A percentile compares a stretch with the other conserved stretches of the same genome.
These are phyloP conservation scores for Lasioglossum oenotherae DNA, from an alignment of 2,888 invertebrate species.

Conservation along the genomic window DNA sequence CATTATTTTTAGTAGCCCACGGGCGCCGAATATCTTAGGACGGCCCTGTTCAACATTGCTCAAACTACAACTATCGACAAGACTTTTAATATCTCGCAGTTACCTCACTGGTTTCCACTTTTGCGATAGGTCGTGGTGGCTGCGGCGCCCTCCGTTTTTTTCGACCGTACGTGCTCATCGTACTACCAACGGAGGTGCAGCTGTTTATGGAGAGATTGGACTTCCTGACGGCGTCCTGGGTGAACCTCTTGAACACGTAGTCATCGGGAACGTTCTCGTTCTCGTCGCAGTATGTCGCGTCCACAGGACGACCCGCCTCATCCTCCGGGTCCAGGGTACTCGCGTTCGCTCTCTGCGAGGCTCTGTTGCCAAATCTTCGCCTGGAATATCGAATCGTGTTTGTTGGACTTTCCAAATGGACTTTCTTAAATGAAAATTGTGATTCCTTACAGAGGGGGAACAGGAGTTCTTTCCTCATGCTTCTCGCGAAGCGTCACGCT, in stretches of 20 bases:
- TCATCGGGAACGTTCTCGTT: constrained; percentile 79
- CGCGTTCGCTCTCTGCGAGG: constrained; percentile 74
- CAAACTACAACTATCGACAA: not conserved
- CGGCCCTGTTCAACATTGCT: too few species aligned
- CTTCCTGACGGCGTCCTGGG: constrained; percentile 77
- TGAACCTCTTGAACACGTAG: constrained; percentile 78
- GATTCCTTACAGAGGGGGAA: constrained; percentile 73
- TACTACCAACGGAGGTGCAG: constrained; percentile 79
- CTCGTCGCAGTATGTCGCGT: constrained; percentile 74
- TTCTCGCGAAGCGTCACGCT: constrained; percentile 62
- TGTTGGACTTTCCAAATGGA: not conserved
- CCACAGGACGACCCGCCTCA: constrained; percentile 61
- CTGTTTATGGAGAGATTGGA: constrained; percentile 82
- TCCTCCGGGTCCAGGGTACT: constrained; percentile 61
- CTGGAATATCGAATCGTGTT: constrained; percentile 56
- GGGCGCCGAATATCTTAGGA: too few species aligned
- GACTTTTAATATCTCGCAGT: not conserved
- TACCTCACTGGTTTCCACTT: constrained; percentile 72
- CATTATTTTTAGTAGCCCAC: too few species aligned
- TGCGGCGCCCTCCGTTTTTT: constrained; percentile 89
- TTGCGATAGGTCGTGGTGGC: constrained; percentile 83
- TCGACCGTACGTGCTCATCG: constrained; percentile 86
- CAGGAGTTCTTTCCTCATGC: constrained; percentile 71
- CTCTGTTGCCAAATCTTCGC: constrained; percentile 76
- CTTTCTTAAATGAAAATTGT: not conserved